A percentile compares a stretch with the other conserved stretches of the same genome.
phyloP scores from a whole-genome alignment of 2,797 vertebrate species.

The Tenualosa ilisha region DNA sequence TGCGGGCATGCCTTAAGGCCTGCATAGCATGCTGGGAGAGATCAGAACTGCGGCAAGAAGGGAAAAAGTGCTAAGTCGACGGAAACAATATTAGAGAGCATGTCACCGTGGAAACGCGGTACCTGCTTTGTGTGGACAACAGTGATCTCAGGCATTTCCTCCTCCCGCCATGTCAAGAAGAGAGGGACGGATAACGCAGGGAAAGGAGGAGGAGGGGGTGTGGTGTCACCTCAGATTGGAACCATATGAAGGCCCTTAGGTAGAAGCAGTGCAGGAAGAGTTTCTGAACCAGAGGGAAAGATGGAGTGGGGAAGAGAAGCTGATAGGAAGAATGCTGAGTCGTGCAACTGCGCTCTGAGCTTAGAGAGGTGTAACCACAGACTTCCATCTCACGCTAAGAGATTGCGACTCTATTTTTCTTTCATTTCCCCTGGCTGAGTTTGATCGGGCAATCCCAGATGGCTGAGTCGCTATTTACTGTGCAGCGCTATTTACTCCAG shows the following conservation, averaged over 20 bases:
- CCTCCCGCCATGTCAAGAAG: constrained; percentile 14
- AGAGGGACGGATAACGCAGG: background rate
- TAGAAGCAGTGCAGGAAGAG: background rate
- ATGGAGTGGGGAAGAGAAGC: background rate
- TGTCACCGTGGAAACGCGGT: background rate
- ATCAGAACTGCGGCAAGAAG: constrained; percentile 23
- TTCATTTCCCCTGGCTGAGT: constrained; percentile 31
- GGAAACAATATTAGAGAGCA: constrained; percentile 18
- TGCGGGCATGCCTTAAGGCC: constrained; percentile 26
- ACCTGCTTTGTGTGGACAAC: constrained; percentile 18
- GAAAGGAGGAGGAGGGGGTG: background rate
- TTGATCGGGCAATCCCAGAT: constrained; percentile 20
- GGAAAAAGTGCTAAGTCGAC: constrained; percentile 28
- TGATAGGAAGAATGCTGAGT: background rate
- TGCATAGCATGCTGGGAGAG: constrained; percentile 2
- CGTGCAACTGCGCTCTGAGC: background rate
- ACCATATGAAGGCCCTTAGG: constrained; percentile 22
- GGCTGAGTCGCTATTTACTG: constrained; percentile 14
- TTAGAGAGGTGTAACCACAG: background rate
- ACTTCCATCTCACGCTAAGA: constrained; percentile 8
- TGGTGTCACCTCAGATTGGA: constrained; percentile 35
- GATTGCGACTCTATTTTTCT: constrained; percentile 30
- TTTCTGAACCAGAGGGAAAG: background rate
- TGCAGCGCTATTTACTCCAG: background rate
- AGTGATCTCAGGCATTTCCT: constrained; percentile 33